Base-by-base conservation (phyloP, 2,797 vertebrate genomes). In the Lindbergichthys nudifrons region DNA sequence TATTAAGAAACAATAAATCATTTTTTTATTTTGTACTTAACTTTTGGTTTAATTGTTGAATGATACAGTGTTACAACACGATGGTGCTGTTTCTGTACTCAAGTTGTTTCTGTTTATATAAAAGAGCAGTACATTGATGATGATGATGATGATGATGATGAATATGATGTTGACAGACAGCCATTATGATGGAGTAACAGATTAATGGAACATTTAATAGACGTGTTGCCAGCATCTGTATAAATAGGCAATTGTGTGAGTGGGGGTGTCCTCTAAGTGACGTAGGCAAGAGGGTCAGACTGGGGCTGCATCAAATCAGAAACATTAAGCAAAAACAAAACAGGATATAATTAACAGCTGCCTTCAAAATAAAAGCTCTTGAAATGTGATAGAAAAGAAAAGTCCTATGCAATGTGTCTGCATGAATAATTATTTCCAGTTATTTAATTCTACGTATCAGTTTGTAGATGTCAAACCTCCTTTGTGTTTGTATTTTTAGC, bases 341-440 rank as follows among this genome's bases (percentile, higher is more conserved):
- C 39, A 1, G 59, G 36, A 63, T 66, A 8, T 0, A 4, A 12
- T 1, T 16, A 3, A 0, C 0, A 5, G 0, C 0, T 7, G 9
- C 48, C 42, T 89, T 89, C 80, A 88, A 73, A 89, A 77, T 81
- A 89, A 86, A 70, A 62, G 15, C 1, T 51, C 2, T 6, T 3
- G 0, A 65, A n/a, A 10, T 3, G 3, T 10, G 1, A 50, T 13
- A 2, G 0, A 0, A 15, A 5, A n/a, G 4, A n/a, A 23, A 23
- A 23, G 2, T 23, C 23, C 14, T 14, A 26, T n/a, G 32, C 11
- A 15, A 30, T 45, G 36, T 19, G 51, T 50, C n/a, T 61, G 21
- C 11, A 48, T n/a, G 3, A 30, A 19, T 50, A 3, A 32, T 19
- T 16, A 4, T 5, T 52, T 30, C 5, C 21, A 45, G 18, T 59